A percentile compares a stretch with the other conserved stretches of the same genome.
phyloP scores from a whole-genome alignment of 2,113 vertebrate genomes.

The Alexandromys fortis region DNA sequence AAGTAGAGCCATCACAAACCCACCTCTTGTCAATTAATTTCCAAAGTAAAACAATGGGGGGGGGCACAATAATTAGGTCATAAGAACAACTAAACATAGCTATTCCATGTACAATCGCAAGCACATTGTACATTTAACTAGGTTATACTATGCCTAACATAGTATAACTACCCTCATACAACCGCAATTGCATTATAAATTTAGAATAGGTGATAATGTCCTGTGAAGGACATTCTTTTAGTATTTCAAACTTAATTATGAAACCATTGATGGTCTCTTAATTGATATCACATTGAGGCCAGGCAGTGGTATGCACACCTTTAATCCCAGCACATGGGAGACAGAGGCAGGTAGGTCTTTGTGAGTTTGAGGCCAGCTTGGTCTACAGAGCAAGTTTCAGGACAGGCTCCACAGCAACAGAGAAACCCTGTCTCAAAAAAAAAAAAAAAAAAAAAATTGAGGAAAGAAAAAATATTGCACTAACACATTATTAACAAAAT shows the following conservation, averaged over 20 bases:
- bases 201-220: neutral
- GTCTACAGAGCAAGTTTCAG: too few relatives aligned
- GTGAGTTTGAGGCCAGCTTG: too few relatives aligned
- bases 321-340: too few relatives aligned
- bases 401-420: too few relatives aligned
- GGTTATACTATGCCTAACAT: neutral
- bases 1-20: neutral
- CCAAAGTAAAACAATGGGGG: neutral
- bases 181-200: neutral
- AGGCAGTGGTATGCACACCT: too few relatives aligned
- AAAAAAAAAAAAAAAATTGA: neutral
- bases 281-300: neutral
- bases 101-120: neutral
- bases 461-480: neutral
- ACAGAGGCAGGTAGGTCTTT: too few relatives aligned
- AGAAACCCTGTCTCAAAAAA: too few relatives aligned
- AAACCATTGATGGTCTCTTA: neutral
- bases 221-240: neutral
- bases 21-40: neutral
- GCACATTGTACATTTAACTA: neutral
- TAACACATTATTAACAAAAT: neutral
- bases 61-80: neutral
- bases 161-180: neutral
- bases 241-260: neutral
- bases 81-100: neutral